These are phyloP conservation scores for Batillaria attramentaria DNA, from an alignment of 1,140 invertebrate species.

Conservation along the genomic window DNA sequence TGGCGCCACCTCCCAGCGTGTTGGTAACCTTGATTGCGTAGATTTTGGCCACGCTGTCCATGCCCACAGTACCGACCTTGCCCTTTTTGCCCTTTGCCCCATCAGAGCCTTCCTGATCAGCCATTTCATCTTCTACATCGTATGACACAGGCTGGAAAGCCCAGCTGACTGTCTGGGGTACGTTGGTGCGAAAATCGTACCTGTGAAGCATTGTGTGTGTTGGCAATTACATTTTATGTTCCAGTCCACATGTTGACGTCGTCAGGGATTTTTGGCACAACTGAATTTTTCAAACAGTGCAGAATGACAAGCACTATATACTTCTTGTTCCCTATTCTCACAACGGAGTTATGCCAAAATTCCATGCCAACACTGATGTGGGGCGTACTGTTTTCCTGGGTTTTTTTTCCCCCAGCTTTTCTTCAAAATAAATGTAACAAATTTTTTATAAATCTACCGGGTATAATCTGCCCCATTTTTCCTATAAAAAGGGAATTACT, in stretches of 20 bases:
- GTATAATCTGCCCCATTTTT: too few species aligned
- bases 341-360: too few species aligned
- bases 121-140: slow-evolving; percentile 51
- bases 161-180: slow-evolving; percentile 75
- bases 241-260: background rate
- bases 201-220: slow-evolving; percentile 8
- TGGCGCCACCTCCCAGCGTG: slow-evolving; percentile 76
- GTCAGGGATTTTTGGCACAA: background rate
- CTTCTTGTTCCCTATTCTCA: too few species aligned
- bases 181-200: slow-evolving; percentile 71
- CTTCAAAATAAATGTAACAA: too few species aligned
- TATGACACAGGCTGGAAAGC: slow-evolving; percentile 75
- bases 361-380: too few species aligned
- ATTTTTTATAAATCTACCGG: too few species aligned
- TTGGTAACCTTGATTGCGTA: slow-evolving; percentile 78
- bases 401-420: too few species aligned
- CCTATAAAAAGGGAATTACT: too few species aligned
- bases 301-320: too few species aligned
- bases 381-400: too few species aligned
- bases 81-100: background rate
- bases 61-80: background rate
- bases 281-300: too few species aligned
- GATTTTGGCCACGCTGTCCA: slow-evolving; percentile 73
- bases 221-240: too few species aligned
- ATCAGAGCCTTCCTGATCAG: background rate